Conservation (phyloP, 2,888 invertebrate species). For the Apotomis betuletana region DNA sequence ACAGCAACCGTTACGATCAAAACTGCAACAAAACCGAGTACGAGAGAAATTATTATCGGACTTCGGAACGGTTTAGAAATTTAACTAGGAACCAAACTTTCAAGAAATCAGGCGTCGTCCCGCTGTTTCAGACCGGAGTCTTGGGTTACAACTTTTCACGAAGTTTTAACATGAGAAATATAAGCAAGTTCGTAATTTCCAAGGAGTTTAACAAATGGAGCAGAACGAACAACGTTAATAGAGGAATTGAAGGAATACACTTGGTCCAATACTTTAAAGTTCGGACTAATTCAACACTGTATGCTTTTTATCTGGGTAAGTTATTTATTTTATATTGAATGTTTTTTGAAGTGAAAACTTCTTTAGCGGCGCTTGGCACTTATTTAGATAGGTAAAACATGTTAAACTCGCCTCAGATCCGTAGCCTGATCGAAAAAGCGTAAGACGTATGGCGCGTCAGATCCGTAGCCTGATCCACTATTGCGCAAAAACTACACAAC, state of each 20-base stretch:
- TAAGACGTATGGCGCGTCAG: too few relatives aligned
- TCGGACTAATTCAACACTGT: slow-evolving; percentile 70
- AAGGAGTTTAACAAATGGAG: slow-evolving; percentile 50
- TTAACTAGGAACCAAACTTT: slow-evolving; percentile 60
- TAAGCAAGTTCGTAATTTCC: slow-evolving; percentile 58
- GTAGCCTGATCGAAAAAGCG: too few relatives aligned
- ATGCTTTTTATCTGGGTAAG: slow-evolving; percentile 68
- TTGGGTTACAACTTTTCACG: slow-evolving; percentile 63
- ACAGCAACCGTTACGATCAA: slow-evolving; percentile 40
- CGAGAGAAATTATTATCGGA: slow-evolving; percentile 64
- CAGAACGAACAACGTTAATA: slow-evolving; percentile 42
- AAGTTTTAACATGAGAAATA: slow-evolving; percentile 63
- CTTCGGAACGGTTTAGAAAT: slow-evolving; percentile 63
- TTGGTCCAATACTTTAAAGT: slow-evolving; percentile 75
- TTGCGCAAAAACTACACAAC: too few relatives aligned
- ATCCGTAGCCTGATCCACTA: too few relatives aligned
- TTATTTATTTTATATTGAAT: neutral
- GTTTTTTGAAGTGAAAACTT: too few relatives aligned
- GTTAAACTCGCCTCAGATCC: too few relatives aligned
- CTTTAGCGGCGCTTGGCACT: too few relatives aligned
- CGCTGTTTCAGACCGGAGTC: slow-evolving; percentile 61
- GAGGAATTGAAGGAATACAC: slow-evolving; percentile 50
- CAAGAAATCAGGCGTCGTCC: slow-evolving; percentile 49
- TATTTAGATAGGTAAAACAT: too few relatives aligned
- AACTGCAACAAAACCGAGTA: slow-evolving; percentile 53